Base-by-base conservation (phyloP, 2,888 invertebrate species). In the Nyleta sp. region DNA sequence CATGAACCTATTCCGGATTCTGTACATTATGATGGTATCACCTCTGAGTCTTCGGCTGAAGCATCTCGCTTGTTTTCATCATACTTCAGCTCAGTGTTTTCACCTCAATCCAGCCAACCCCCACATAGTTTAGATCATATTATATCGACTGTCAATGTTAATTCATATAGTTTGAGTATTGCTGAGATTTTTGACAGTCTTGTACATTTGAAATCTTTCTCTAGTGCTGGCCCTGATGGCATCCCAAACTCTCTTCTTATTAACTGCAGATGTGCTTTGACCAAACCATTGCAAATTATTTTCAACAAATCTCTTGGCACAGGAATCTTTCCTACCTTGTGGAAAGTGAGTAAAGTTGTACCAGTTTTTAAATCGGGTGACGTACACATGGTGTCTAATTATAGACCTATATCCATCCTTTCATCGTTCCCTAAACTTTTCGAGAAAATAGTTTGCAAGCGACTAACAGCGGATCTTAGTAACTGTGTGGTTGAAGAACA, bases 341-440 rank as follows among this genome's bases (percentile, higher is more conserved):
- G 76, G 59, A 82, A 83, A 72, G 18, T 38, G 10, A 55, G 50
- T 10, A 18, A 53, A 2, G 62, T 81, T 17, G 53, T 57, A 13
- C 79, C 81, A 1, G 44, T 82, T 11, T 76, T 70, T 46, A 82
- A 83, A 55, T 20, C 10, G 0, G 81, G 78, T 13, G 38, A 79
- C 20, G 40, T 38, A n/a, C 20, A 40, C 13, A 11, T 46, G 15
- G 59, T 77, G 7, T 7, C 15, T 28, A 78, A 83, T 17, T 80
- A 80, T 35, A 67, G 81, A 52, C 78, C 80, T 3, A 80, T 81
- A 2, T 31, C 59, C 31, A 70, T 80, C 6, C 44, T 70, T 8
- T 60, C 60, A 8, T 15, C 50, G 7, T 33, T 81, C 11, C 60
- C 70, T 10, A 82, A 79, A 62, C 40, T 81, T 2, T 77, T 82